These are phyloP conservation scores for Caenorhabditis sp. DNA, from an alignment of 2,888 invertebrate species.

Conservation along the genomic window DNA sequence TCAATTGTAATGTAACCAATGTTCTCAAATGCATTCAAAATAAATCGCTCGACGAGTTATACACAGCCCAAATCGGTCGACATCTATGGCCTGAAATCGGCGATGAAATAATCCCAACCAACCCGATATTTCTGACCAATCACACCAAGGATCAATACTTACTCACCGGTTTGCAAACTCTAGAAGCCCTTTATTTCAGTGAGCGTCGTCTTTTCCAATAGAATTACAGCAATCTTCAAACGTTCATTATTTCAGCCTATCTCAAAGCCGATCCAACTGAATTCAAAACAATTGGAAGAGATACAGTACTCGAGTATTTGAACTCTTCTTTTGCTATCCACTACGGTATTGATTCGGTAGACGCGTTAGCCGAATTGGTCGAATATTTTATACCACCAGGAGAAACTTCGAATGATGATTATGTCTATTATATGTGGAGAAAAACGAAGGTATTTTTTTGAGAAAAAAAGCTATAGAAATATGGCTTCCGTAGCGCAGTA, in stretches of 20 bases:
- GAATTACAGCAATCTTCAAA: too few species aligned
- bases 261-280: conserved; percentile 22
- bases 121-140: conserved; percentile 8
- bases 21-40: background rate
- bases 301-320: conserved; percentile 25
- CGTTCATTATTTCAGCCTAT: background rate
- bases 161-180: conserved; percentile 19
- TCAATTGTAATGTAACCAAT: background rate
- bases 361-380: conserved; percentile 5
- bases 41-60: conserved; percentile 4
- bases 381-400: conserved; percentile 14
- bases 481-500: conserved; percentile 76
- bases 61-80: conserved; percentile 7
- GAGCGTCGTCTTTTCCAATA: too few species aligned
- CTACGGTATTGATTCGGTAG: conserved; percentile 21
- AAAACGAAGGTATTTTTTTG: conserved; percentile 7
- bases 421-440: conserved; percentile 18
- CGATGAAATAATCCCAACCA: conserved; percentile 25
- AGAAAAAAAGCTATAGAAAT: too few species aligned
- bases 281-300: conserved; percentile 16
- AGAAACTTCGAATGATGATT: conserved; percentile 13
- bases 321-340: conserved; percentile 18
- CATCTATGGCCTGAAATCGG: conserved; percentile 31
- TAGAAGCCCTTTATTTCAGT: conserved; percentile 36
- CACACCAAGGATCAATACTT: conserved; percentile 8